phyloP scores from a whole-genome alignment of 2,888 invertebrate species.

The Brenthis daphne region DNA sequence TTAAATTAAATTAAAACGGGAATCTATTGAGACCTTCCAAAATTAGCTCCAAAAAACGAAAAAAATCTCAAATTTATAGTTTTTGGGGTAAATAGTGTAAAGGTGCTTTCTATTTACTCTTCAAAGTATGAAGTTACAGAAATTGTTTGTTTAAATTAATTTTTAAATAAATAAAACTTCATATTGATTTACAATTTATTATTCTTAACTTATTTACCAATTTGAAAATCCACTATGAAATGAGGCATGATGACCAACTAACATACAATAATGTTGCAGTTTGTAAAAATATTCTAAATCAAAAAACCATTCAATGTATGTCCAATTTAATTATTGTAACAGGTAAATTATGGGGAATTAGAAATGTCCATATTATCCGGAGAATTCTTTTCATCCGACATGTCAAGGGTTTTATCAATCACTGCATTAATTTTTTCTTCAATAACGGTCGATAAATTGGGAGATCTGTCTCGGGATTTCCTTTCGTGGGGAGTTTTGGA shows the following conservation, averaged over 20 bases:
- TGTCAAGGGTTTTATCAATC: conserved; percentile 57
- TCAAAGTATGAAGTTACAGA: no score
- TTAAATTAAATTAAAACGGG: no score
- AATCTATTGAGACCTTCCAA: no score
- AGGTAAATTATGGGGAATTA: conserved; percentile 84
- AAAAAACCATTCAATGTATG: conserved; percentile 26
- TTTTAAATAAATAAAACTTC: conserved; percentile 22
- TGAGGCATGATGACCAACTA: conserved; percentile 25
- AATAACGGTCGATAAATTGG: conserved; percentile 55
- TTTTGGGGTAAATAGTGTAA: no score
- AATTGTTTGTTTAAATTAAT: no score
- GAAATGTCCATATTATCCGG: conserved; percentile 91
- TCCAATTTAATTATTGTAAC: conserved; percentile 16
- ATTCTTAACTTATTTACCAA: conserved; percentile 31
- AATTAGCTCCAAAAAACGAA: no score
- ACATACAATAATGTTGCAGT: conserved; percentile 23
- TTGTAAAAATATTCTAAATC: conserved; percentile 24
- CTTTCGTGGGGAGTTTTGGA: conserved; percentile 70
- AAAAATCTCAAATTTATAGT: no score
- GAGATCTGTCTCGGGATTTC: conserved; percentile 68
- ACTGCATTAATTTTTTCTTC: conserved; percentile 56
- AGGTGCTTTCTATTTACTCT: no score
- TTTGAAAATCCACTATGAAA: conserved; percentile 28
- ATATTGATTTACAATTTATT: conserved; percentile 33
- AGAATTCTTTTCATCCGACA: conserved; percentile 82